Conservation (phyloP, 2,888 invertebrate species). For the Galerucella pusilla region DNA sequence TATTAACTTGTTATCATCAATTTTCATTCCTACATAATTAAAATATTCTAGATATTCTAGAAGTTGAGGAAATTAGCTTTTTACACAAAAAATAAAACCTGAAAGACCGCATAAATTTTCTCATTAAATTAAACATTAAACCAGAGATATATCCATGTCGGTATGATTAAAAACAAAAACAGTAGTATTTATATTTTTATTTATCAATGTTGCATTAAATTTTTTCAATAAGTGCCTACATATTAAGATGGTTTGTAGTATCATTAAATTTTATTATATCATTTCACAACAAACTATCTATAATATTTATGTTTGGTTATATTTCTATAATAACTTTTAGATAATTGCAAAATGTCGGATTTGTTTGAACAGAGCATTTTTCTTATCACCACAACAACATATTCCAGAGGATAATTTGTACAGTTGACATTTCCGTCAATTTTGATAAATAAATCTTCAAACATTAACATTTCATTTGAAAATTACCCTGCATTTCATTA, state of each 20-base stretch:
- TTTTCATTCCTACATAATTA: not conserved
- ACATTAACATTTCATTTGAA: too few species aligned
- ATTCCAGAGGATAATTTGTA: not conserved
- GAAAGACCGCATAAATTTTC: not conserved
- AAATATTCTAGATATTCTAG: too few species aligned
- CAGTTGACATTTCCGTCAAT: not conserved
- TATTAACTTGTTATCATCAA: not conserved
- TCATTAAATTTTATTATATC: not conserved
- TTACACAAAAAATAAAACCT: too few species aligned
- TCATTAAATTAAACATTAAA: not conserved
- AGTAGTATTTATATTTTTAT: constrained; percentile 13
- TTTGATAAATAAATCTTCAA: too few species aligned
- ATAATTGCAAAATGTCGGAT: not conserved
- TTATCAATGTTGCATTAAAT: constrained; percentile 18
- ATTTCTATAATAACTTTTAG: not conserved
- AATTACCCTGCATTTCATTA: too few species aligned
- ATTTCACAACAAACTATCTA: not conserved
- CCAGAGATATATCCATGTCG: not conserved
- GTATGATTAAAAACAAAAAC: constrained; percentile 7
- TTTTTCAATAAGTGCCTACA: not conserved
- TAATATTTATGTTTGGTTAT: not conserved
- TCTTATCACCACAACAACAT: not conserved
- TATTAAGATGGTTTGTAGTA: not conserved
- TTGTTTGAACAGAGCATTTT: constrained; percentile 1
- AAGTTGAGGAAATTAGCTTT: too few species aligned